These are phyloP conservation scores for Monarcha castaneiventris DNA, from an alignment of 2,113 vertebrate genomes.

Conservation along the genomic window DNA sequence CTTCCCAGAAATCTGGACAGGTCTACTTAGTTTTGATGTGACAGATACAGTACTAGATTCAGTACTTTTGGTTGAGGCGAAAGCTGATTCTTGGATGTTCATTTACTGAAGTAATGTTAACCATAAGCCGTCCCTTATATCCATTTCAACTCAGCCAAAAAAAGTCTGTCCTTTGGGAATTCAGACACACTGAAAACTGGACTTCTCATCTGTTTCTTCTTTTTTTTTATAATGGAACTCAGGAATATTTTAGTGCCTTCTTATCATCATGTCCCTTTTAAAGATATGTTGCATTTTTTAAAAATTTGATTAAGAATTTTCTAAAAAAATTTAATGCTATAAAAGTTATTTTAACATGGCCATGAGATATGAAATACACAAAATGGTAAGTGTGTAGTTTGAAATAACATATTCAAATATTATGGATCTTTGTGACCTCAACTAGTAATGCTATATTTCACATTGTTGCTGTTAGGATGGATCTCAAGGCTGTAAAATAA, in stretches of 20 bases:
- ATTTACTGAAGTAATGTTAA: neutral
- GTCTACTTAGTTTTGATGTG: neutral
- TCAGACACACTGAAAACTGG: neutral
- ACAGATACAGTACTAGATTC: neutral
- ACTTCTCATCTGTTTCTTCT: accelerated
- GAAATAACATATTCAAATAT: neutral
- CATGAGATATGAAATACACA: neutral
- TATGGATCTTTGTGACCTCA: neutral
- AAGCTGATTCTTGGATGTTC: neutral
- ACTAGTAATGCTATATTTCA: neutral
- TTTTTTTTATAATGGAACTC: neutral
- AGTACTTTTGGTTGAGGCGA: neutral
- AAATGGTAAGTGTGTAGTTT: neutral
- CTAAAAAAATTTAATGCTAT: neutral
- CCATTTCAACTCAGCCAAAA: neutral
- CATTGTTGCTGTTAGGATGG: neutral
- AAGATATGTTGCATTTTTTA: neutral
- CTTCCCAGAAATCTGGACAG: neutral
- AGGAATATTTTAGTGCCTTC: neutral
- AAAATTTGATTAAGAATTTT: neutral
- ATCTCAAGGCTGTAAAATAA: neutral
- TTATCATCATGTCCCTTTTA: neutral
- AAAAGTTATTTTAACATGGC: neutral
- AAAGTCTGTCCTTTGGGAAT: neutral
- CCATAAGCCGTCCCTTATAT: neutral